Conservation (phyloP, 2,797 vertebrate species). For the Mus spretus region DNA sequence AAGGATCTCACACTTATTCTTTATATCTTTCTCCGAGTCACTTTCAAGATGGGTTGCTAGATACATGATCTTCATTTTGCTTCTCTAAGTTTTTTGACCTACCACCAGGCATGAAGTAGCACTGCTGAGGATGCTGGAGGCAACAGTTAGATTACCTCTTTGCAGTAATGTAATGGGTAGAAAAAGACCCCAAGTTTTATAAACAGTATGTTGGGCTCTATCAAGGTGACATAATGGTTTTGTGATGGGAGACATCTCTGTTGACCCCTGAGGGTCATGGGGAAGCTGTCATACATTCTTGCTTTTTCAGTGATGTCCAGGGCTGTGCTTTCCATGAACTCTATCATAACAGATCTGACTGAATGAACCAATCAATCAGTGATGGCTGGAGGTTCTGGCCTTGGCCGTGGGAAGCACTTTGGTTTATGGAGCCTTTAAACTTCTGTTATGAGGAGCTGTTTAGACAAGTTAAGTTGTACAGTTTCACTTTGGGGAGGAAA, state of each 20-base stretch:
- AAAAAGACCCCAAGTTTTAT: background rate
- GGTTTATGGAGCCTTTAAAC: conserved; percentile 67
- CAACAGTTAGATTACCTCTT: background rate
- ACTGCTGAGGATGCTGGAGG: background rate
- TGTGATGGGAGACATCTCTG: background rate
- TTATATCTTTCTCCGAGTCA: background rate
- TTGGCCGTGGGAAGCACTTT: conserved; percentile 71
- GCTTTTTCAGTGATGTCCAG: background rate
- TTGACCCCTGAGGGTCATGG: background rate
- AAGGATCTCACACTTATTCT: background rate
- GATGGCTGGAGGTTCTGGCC: conserved; percentile 61
- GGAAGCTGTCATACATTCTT: background rate
- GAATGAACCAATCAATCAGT: conserved; percentile 65
- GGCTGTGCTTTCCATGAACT: background rate
- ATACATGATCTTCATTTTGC: background rate
- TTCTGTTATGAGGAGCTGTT: conserved; percentile 76
- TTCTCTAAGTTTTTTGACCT: conserved; percentile 1
- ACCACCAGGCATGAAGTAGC: background rate
- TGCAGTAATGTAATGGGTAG: background rate
- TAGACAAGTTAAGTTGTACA: conserved; percentile 75
- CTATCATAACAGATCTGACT: conserved; percentile 42
- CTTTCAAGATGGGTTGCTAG: background rate
- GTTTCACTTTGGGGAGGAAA: conserved; percentile 80
- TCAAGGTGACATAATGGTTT: background rate
- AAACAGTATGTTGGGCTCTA: background rate